phyloP scores from a whole-genome alignment of 2,797 vertebrate genomes.

The Pseudochaenichthys georgianus region DNA sequence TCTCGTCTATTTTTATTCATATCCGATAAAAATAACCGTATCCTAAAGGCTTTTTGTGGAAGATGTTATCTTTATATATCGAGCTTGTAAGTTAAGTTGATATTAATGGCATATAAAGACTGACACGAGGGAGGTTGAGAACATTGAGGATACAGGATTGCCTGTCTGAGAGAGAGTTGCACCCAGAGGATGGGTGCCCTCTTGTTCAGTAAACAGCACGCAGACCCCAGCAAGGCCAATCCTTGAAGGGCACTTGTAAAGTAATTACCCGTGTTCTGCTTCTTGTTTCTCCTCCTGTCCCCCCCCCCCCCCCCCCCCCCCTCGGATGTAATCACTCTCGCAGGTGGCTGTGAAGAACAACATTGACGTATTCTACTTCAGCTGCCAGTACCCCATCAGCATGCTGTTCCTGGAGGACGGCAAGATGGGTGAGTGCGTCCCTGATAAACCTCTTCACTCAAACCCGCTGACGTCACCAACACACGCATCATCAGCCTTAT shows the following conservation, averaged over 20 bases:
- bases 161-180: background rate
- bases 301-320: slow-evolving; percentile 19
- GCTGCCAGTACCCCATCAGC: slow-evolving; percentile 95
- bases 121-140: background rate
- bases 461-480: slow-evolving; percentile 45
- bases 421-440: slow-evolving; percentile 94
- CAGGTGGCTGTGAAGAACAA: slow-evolving; percentile 99
- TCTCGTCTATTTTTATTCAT: slow-evolving; percentile 24
- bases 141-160: background rate
- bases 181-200: background rate
- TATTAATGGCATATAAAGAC: background rate
- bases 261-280: slow-evolving; percentile 60
- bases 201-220: slow-evolving; percentile 35
- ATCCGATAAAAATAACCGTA: background rate
- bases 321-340: background rate
- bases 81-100: background rate
- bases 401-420: slow-evolving; percentile 97
- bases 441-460: slow-evolving; percentile 36
- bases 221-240: slow-evolving; percentile 21
- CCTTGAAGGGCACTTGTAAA: slow-evolving; percentile 62
- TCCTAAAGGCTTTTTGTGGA: slow-evolving; percentile 14
- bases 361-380: slow-evolving; percentile 99
- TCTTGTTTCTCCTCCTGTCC: slow-evolving; percentile 43
- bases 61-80: background rate
- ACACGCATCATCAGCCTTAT: slow-evolving; percentile 22